Evolutionary conservation across 64 coral and sea anemone genomes (phyloP).

Genomic region (Catalaphyllia jardinei): DNA sequence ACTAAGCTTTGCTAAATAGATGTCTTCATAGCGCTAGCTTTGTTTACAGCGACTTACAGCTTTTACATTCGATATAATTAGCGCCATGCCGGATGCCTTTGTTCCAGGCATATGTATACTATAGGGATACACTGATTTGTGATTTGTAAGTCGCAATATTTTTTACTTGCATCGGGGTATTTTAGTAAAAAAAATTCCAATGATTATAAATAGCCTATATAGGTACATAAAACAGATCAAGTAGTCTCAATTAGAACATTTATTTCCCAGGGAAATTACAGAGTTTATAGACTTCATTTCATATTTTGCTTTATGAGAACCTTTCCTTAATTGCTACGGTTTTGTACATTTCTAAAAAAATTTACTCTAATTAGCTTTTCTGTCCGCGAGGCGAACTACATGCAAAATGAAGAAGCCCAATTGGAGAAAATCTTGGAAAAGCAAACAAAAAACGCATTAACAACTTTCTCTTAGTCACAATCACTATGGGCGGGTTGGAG

Average conservation of each 20-base stretch:
- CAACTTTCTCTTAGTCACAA: too few species aligned
- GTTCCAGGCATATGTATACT: not conserved
- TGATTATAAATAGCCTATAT: not conserved
- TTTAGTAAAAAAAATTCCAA: slow-evolving; percentile 30
- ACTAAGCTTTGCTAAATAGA: not conserved
- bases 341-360: slow-evolving; percentile 22
- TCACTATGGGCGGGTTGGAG: too few species aligned
- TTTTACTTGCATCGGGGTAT: slow-evolving; percentile 33
- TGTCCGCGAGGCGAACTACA: not conserved
- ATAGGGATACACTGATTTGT: slow-evolving; percentile 26
- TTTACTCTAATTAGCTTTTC: not conserved
- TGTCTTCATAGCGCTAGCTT: not conserved
- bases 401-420: not conserved
- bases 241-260: not conserved
- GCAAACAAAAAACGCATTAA: not conserved
- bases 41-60: not conserved
- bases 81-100: not conserved
- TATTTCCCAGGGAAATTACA: not conserved
- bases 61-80: not conserved
- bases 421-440: too few species aligned
- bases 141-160: slow-evolving; percentile 30
- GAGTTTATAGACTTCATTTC: not conserved
- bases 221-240: not conserved
- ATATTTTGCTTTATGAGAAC: not conserved
- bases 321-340: not conserved